Conservation (phyloP, 2,888 invertebrate genomes). For the Notocelia uddmanniana region DNA sequence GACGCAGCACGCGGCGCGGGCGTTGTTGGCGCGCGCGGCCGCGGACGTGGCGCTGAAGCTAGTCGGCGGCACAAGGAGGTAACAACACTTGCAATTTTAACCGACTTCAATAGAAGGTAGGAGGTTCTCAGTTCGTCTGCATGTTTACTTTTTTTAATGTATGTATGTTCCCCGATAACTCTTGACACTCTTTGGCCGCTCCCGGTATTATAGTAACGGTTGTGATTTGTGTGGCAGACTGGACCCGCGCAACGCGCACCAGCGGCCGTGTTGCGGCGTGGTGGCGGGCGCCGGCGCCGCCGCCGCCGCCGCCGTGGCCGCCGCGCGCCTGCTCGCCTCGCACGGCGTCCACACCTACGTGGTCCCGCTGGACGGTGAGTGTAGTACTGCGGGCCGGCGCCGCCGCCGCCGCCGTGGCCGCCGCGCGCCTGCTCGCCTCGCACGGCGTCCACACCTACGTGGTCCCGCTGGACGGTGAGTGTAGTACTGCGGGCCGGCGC, state of each 20-base stretch:
- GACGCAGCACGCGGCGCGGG: conserved; percentile 80
- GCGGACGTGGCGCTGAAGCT: conserved; percentile 92
- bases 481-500: no score
- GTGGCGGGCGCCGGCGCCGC: conserved; percentile 88
- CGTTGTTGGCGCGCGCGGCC: conserved; percentile 93
- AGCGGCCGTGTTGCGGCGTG: conserved; percentile 93
- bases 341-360: conserved; percentile 87
- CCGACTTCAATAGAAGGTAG: no score
- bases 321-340: conserved; percentile 92
- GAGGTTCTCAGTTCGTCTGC: no score
- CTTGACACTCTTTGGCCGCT: no score
- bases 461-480: conserved; percentile 2
- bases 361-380: conserved; percentile 13
- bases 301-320: conserved; percentile 86
- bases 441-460: conserved; percentile 87
- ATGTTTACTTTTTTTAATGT: no score
- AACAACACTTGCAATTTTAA: neutral
- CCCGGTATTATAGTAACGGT: neutral
- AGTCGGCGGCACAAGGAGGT: conserved; percentile 28
- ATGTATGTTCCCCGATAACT: no score
- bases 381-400: no score
- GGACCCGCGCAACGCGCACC: conserved; percentile 95
- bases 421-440: conserved; percentile 92
- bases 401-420: conserved; percentile 86
- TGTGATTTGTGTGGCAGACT: conserved; percentile 76